A percentile compares a stretch with the other conserved stretches of the same genome.
Conservation (phyloP, 2,797 vertebrate genomes). For the Poeciliopsis infans region DNA sequence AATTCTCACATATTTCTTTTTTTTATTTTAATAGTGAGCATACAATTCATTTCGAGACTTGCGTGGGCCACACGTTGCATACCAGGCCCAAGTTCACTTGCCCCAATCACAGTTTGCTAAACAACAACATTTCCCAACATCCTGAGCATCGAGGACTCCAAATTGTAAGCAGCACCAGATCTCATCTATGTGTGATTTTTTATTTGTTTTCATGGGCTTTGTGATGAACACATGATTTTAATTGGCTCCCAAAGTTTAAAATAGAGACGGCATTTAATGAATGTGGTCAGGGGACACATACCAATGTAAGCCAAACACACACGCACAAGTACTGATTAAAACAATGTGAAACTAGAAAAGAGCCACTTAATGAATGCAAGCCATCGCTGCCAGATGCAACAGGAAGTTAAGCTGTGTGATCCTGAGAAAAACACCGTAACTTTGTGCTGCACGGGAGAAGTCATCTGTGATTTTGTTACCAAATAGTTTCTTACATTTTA, state of each 20-base stretch:
- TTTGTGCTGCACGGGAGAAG: slow-evolving; percentile 15
- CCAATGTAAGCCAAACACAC: slow-evolving; percentile 52
- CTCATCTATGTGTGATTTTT: slow-evolving; percentile 64
- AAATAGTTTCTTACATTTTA: slow-evolving; percentile 11
- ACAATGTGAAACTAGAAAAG: slow-evolving; percentile 70
- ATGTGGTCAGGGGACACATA: slow-evolving; percentile 73
- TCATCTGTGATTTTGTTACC: slow-evolving; percentile 9
- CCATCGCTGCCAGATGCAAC: slow-evolving; percentile 52
- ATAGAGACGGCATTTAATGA: slow-evolving; percentile 68
- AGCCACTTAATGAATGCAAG: slow-evolving; percentile 68
- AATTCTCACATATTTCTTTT: slow-evolving; percentile 12
- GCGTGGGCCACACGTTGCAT: slow-evolving; percentile 54
- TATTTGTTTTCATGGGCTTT: slow-evolving; percentile 74
- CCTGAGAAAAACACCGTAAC: slow-evolving; percentile 24
- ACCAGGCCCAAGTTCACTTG: slow-evolving; percentile 59
- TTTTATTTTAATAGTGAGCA: not conserved
- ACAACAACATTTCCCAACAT: slow-evolving; percentile 61
- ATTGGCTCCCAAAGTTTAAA: slow-evolving; percentile 69
- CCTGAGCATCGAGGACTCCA: slow-evolving; percentile 24
- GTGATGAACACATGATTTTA: slow-evolving; percentile 69
- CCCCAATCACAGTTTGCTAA: slow-evolving; percentile 56
- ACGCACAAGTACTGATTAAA: slow-evolving; percentile 65
- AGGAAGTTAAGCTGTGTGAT: slow-evolving; percentile 35
- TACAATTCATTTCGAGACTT: slow-evolving; percentile 17
- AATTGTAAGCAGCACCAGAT: slow-evolving; percentile 63